phyloP scores from a whole-genome alignment of 2,113 vertebrate genomes.

The Microcebus lehilahytsara region DNA sequence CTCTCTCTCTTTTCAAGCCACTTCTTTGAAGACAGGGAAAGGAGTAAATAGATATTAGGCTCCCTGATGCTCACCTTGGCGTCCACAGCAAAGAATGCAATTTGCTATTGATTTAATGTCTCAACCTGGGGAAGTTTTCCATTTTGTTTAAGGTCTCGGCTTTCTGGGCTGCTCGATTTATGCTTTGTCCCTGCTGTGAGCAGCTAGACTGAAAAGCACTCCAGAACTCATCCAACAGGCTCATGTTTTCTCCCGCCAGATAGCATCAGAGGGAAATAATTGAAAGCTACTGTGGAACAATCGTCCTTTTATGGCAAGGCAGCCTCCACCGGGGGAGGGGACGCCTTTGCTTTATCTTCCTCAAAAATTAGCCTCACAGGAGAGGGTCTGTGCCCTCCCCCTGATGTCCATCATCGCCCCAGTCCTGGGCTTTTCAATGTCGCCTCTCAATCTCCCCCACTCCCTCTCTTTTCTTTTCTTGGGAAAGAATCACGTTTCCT shows the following conservation, averaged over 20 bases:
- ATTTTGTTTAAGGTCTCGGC: conserved; percentile 38
- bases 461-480: not conserved
- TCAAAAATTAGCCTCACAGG: conserved; percentile 72
- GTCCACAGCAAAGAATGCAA: not conserved
- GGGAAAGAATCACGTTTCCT: conserved; percentile 25
- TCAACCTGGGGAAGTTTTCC: conserved; percentile 23
- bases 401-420: not conserved
- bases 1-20: not conserved
- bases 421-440: not conserved
- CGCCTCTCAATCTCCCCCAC: not conserved
- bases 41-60: not conserved
- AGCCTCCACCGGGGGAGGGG: conserved; percentile 57
- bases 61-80: not conserved
- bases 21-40: not conserved
- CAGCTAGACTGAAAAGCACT: conserved; percentile 58
- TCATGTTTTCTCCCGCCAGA: conserved; percentile 76
- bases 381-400: conserved; percentile 20
- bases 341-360: conserved; percentile 68
- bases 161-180: conserved; percentile 4
- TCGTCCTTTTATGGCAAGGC: conserved; percentile 74
- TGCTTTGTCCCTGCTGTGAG: conserved; percentile 39
- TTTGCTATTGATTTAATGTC: not conserved
- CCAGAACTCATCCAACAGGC: conserved; percentile 23
- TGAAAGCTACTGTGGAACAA: conserved; percentile 77
- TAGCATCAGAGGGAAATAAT: conserved; percentile 80